Evolutionary conservation across 2,888 invertebrate species (phyloP).

Genomic region (Cataglyphis altisquamis): DNA sequence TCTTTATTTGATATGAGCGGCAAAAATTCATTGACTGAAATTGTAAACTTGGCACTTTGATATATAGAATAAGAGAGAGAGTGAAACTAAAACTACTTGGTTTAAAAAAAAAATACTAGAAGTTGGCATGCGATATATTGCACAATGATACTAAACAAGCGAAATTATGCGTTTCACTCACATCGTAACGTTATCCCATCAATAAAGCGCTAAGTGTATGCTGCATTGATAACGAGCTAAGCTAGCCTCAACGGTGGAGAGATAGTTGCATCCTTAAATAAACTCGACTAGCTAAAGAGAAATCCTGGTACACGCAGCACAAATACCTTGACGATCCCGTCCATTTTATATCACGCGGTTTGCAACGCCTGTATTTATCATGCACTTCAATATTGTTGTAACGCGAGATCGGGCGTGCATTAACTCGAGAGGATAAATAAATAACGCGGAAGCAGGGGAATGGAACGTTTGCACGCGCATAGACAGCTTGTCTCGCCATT

Average conservation of each 20-base stretch:
- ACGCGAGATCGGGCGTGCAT: constrained; percentile 52
- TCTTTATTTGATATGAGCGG: neutral
- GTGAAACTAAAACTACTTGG: constrained; percentile 10
- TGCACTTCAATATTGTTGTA: constrained; percentile 57
- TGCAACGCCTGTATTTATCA: constrained; percentile 53
- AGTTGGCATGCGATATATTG: constrained; percentile 9
- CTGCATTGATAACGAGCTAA: constrained; percentile 48
- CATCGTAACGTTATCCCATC: constrained; percentile 18
- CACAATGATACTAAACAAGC: neutral
- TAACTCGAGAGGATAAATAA: constrained; percentile 56
- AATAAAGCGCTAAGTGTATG: constrained; percentile 32
- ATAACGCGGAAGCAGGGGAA: constrained; percentile 48
- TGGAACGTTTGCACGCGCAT: constrained; percentile 41
- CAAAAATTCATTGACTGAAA: constrained; percentile 4
- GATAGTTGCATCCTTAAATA: constrained; percentile 52
- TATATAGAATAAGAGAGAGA: neutral
- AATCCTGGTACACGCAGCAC: constrained; percentile 39
- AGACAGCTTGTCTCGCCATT: constrained; percentile 29
- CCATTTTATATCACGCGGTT: constrained; percentile 48
- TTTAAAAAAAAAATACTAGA: neutral
- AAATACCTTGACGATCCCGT: constrained; percentile 27
- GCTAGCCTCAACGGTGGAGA: constrained; percentile 36
- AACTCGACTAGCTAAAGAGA: constrained; percentile 45
- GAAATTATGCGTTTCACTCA: constrained; percentile 44
- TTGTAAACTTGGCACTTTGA: constrained; percentile 16